phyloP scores from a whole-genome alignment of 2,888 invertebrate genomes.

The Diadegma fenestrale region DNA sequence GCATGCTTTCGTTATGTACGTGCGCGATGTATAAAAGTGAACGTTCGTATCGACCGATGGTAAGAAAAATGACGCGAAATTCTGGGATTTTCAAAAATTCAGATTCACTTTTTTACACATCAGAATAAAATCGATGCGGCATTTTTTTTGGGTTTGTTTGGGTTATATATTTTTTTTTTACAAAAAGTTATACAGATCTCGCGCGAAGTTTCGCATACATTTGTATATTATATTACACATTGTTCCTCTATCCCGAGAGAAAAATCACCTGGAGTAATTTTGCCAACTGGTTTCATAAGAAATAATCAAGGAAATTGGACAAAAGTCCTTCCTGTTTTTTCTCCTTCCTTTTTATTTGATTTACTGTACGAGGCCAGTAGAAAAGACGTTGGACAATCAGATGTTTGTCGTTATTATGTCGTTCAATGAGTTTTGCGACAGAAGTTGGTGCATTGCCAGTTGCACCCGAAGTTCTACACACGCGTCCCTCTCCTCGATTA shows the following conservation, averaged over 20 bases:
- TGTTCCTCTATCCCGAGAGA: constrained; percentile 43
- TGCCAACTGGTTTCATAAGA: constrained; percentile 17
- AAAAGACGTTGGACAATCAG: constrained; percentile 40
- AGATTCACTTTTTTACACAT: not conserved
- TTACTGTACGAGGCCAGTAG: constrained; percentile 61
- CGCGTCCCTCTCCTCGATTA: constrained; percentile 90
- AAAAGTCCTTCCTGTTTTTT: constrained; percentile 28
- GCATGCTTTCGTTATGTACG: not conserved
- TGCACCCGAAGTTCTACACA: constrained; percentile 91
- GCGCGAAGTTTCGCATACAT: constrained; percentile 48
- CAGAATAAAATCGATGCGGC: not conserved
- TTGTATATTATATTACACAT: constrained; percentile 58
- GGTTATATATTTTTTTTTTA: constrained; percentile 56
- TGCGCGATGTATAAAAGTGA: not conserved
- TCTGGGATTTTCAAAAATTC: not conserved
- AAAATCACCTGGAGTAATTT: constrained; percentile 29
- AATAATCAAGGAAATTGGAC: constrained; percentile 32
- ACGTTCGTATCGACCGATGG: not conserved
- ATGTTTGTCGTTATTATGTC: constrained; percentile 59
- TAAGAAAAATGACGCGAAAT: not conserved
- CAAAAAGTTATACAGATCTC: constrained; percentile 66
- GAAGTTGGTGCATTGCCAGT: constrained; percentile 87
- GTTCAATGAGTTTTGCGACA: constrained; percentile 60
- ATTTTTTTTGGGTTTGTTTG: not conserved
- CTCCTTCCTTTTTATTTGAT: constrained; percentile 30